These are phyloP conservation scores for Heterodera carotae DNA, from an alignment of 1,140 invertebrate genomes.

Conservation along the genomic window DNA sequence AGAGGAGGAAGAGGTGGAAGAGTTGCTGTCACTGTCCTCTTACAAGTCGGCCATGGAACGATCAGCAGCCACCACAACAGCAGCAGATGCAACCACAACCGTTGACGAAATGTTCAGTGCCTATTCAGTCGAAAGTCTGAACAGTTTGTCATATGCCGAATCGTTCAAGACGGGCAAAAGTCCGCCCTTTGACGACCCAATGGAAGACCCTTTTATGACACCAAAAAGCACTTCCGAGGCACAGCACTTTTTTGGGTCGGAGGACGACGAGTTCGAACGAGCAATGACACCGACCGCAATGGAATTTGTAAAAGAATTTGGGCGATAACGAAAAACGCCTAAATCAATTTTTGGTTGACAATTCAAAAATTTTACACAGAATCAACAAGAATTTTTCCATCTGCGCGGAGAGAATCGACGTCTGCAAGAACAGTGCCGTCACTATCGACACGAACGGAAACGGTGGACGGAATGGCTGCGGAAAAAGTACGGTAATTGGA, in stretches of 20 bases:
- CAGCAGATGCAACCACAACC: not conserved
- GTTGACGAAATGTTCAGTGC: slow-evolving; percentile 8
- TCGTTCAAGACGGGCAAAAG: slow-evolving; percentile 29
- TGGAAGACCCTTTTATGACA: slow-evolving; percentile 21
- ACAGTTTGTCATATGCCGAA: slow-evolving; percentile 12
- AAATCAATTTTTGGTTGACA: not conserved
- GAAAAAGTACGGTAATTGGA: slow-evolving; percentile 1
- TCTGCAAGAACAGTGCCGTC: slow-evolving; percentile 47
- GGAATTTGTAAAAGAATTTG: slow-evolving; percentile 15
- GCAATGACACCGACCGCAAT: slow-evolving; percentile 6
- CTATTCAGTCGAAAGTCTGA: slow-evolving; percentile 17
- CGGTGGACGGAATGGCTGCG: slow-evolving; percentile 43
- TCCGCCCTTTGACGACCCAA: slow-evolving; percentile 21
- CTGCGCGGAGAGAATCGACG: slow-evolving; percentile 42
- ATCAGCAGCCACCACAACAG: slow-evolving; percentile 10
- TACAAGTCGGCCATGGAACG: slow-evolving; percentile 54
- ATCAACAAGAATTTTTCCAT: slow-evolving; percentile 43
- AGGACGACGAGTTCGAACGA: slow-evolving; percentile 5
- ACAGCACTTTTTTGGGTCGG: slow-evolving; percentile 11
- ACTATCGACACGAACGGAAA: slow-evolving; percentile 48
- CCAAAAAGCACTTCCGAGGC: slow-evolving; percentile 13
- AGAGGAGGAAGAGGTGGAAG: slow-evolving; percentile 35
- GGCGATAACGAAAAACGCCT: not conserved
- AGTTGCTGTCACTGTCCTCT: slow-evolving; percentile 50
- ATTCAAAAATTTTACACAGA: slow-evolving; percentile 16